Evolutionary conservation across 1,140 invertebrate species (phyloP).

Genomic region (Drosophila bocki): DNA sequence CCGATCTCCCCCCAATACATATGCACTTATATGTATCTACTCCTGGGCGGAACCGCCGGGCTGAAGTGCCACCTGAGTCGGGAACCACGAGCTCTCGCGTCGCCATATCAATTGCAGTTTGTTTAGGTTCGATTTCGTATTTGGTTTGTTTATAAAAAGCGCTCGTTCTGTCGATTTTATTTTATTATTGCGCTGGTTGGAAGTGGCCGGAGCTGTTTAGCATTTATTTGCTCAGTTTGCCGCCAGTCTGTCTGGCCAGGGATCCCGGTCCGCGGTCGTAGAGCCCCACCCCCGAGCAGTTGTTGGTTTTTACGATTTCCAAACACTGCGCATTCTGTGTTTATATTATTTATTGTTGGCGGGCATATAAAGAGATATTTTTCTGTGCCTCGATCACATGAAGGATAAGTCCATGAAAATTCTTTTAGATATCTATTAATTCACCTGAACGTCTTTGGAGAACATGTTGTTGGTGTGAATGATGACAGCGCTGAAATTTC

Average conservation of each 20-base stretch:
- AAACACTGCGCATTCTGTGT: constrained; percentile 58
- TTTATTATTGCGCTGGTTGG: constrained; percentile 65
- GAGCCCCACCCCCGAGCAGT: neutral
- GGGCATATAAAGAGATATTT: constrained; percentile 30
- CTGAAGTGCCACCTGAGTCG: constrained; percentile 69
- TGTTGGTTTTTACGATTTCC: constrained; percentile 70
- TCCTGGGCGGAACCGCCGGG: constrained; percentile 8
- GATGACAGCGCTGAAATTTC: constrained; percentile 91
- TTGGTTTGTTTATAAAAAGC: constrained; percentile 70
- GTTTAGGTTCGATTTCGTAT: constrained; percentile 77
- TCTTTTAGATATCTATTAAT: neutral
- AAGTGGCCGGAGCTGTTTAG: constrained; percentile 54
- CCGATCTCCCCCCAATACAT: constrained; percentile 30
- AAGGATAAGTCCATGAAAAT: neutral
- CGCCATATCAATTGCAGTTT: constrained; percentile 68
- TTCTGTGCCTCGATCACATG: constrained; percentile 1
- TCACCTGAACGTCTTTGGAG: constrained; percentile 89
- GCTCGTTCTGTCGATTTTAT: constrained; percentile 58
- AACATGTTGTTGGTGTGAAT: constrained; percentile 92
- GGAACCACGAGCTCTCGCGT: constrained; percentile 1
- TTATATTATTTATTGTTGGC: constrained; percentile 53
- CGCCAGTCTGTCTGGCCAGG: constrained; percentile 73
- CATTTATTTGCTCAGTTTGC: constrained; percentile 75
- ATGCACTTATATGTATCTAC: constrained; percentile 4
- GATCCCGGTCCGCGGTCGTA: constrained; percentile 7